These are phyloP conservation scores for Atta texana DNA, from an alignment of 1,140 invertebrate species.

Conservation along the genomic window DNA sequence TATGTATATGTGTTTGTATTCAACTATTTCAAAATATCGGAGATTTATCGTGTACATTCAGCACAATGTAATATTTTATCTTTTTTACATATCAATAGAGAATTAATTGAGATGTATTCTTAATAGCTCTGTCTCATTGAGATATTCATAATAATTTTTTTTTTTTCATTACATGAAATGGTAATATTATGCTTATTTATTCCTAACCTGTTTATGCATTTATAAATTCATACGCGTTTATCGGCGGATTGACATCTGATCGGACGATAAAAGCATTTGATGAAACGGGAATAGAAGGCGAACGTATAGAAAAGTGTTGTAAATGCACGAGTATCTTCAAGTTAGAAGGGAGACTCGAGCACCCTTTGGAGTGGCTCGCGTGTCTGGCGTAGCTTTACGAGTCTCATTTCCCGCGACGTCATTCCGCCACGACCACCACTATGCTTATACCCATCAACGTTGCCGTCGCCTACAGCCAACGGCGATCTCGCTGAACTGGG, in stretches of 20 bases:
- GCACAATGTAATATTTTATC: not conserved
- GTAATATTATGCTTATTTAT: not conserved
- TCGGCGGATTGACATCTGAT: not conserved
- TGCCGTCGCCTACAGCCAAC: slow-evolving; percentile 54
- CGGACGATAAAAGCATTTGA: slow-evolving; percentile 30
- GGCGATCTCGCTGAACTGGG: slow-evolving; percentile 67
- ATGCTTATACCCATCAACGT: slow-evolving; percentile 62
- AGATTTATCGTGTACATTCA: too few species aligned
- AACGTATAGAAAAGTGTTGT: slow-evolving; percentile 56
- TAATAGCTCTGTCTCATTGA: not conserved
- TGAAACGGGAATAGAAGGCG: slow-evolving; percentile 57
- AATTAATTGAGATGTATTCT: slow-evolving; percentile 12
- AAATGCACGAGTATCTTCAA: slow-evolving; percentile 53
- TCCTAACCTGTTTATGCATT: not conserved
- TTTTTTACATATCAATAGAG: not conserved
- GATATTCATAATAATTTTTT: not conserved
- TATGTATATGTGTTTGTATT: too few species aligned
- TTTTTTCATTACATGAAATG: not conserved
- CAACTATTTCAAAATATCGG: too few species aligned
- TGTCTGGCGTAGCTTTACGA: slow-evolving; percentile 81
- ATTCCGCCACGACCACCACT: slow-evolving; percentile 72
- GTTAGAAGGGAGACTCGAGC: slow-evolving; percentile 57
- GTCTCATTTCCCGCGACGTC: slow-evolving; percentile 83
- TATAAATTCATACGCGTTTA: not conserved
- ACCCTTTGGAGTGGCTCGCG: slow-evolving; percentile 76